These are phyloP conservation scores for Metopolophium dirhodum DNA, from an alignment of 1,140 invertebrate species.

Conservation along the genomic window DNA sequence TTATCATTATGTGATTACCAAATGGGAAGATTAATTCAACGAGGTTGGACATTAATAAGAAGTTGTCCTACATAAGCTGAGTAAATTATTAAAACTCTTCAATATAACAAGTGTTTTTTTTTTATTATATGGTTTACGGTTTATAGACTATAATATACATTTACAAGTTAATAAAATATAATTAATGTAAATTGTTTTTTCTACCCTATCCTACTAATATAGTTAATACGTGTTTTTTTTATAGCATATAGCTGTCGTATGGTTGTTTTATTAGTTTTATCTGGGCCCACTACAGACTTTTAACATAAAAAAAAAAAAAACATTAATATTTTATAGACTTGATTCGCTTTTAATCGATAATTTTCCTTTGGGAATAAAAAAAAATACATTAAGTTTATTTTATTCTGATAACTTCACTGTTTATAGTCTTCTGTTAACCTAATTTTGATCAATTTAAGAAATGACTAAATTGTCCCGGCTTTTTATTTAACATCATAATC, in stretches of 20 bases:
- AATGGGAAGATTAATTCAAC: background rate
- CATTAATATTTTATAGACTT: background rate
- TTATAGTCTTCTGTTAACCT: no score
- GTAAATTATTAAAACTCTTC: background rate
- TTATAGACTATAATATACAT: background rate
- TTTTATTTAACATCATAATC: background rate
- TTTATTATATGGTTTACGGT: background rate
- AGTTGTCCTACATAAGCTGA: background rate
- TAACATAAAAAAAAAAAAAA: background rate
- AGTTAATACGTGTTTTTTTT: background rate
- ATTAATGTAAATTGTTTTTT: slow-evolving; percentile 11
- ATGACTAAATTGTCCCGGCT: background rate
- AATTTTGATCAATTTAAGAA: background rate
- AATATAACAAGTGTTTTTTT: background rate
- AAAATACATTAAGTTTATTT: background rate
- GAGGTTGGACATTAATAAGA: background rate
- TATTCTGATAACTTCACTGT: background rate
- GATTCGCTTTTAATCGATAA: background rate
- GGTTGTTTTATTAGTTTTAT: background rate
- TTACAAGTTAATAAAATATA: background rate
- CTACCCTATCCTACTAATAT: background rate
- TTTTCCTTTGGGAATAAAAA: background rate
- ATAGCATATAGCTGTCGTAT: background rate
- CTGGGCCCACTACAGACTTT: background rate
- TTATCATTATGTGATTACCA: background rate